Percentiles rank a stretch among this genome's conserved stretches.
Evolutionary conservation across 2,888 invertebrate species (phyloP).

Genomic region (Exocentrus adspersus): DNA sequence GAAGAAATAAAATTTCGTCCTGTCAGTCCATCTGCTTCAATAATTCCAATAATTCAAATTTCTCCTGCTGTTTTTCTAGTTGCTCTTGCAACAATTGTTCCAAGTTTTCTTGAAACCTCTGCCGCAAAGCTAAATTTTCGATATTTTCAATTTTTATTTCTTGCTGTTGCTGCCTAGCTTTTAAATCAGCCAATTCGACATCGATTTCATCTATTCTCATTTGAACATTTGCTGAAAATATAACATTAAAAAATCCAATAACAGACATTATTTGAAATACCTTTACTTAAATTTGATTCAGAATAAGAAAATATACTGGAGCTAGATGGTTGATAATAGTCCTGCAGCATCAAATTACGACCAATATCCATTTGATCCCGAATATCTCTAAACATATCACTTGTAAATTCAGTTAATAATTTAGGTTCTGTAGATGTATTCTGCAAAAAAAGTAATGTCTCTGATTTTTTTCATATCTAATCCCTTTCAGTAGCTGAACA

Average conservation of each 20-base stretch:
- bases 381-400: conserved; percentile 68
- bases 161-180: conserved; percentile 78
- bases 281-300: conserved; percentile 52
- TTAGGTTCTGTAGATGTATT: conserved; percentile 59
- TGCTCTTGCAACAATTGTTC: conserved; percentile 84
- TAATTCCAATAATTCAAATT: conserved; percentile 57
- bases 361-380: conserved; percentile 51
- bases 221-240: conserved; percentile 54
- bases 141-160: conserved; percentile 86
- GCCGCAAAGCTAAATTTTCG: conserved; percentile 83
- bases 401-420: conserved; percentile 71
- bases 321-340: conserved; percentile 58
- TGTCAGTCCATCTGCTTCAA: conserved; percentile 53
- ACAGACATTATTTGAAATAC: conserved; percentile 32
- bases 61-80: conserved; percentile 79
- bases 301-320: conserved; percentile 49
- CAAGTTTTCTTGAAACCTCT: conserved; percentile 80
- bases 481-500: too few species aligned
- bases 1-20: conserved; percentile 13
- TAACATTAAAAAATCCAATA: neutral
- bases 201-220: conserved; percentile 77
- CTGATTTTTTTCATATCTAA: neutral
- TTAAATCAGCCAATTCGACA: conserved; percentile 79
- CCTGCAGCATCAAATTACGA: conserved; percentile 57
- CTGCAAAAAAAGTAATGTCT: conserved; percentile 42